A percentile compares a stretch with the other conserved stretches of the same genome.
Conservation (phyloP, 2,797 vertebrate genomes). For the Prionace glauca region DNA sequence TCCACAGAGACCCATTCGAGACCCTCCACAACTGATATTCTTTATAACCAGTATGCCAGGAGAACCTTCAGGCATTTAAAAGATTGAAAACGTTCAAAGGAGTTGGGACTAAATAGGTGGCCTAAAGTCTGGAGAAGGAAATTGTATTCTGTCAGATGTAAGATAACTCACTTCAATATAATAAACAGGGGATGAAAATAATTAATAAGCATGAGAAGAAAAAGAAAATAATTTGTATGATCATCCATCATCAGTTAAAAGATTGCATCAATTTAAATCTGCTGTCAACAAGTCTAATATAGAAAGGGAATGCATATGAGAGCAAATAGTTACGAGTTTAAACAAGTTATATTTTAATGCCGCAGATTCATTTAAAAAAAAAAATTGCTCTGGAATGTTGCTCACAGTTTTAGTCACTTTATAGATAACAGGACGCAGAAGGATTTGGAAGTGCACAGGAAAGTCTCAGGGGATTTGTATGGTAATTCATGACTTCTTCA, state of each 20-base stretch:
- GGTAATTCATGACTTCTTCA: background rate
- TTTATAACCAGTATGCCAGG: background rate
- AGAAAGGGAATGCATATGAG: background rate
- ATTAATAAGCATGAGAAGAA: constrained; percentile 21
- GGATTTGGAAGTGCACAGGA: background rate
- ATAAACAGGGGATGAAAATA: background rate
- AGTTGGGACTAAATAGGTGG: background rate
- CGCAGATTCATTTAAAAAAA: background rate
- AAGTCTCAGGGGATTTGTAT: background rate
- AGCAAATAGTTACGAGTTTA: background rate
- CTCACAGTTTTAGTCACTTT: background rate
- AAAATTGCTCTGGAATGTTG: constrained; percentile 6
- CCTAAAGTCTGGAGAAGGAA: background rate
- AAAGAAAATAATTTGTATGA: constrained; percentile 3
- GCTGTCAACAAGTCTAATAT: background rate
- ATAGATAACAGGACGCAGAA: background rate
- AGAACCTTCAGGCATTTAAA: background rate
- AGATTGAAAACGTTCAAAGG: background rate
- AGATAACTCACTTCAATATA: background rate
- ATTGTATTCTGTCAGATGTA: background rate
- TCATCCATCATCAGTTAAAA: background rate
- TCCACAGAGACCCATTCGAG: background rate
- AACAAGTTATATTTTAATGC: background rate
- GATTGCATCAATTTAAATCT: background rate
- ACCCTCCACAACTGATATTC: background rate